A percentile compares a stretch with the other conserved stretches of the same genome.
These are phyloP conservation scores for Chironomus riparius DNA, from an alignment of 2,888 invertebrate genomes.

Conservation along the genomic window DNA sequence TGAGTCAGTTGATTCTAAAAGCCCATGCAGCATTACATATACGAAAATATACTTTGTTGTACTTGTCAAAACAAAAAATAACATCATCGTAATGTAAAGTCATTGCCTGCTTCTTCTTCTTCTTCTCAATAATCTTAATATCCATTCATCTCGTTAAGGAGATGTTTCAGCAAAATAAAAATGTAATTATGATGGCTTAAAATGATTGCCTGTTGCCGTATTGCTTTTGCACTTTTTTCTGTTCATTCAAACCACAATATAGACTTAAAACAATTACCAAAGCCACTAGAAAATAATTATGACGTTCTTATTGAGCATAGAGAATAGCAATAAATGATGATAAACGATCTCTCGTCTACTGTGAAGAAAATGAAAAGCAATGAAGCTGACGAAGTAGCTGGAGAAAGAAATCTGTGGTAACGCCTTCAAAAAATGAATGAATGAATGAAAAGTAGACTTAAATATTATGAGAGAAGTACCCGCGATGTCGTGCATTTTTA, in stretches of 20 bases:
- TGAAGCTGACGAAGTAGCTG: constrained; percentile 25
- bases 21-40: no score
- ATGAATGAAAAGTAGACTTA: no score
- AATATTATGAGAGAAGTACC: no score
- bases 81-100: background rate
- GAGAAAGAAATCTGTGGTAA: background rate
- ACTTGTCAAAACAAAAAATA: no score
- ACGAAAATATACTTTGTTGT: no score
- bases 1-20: no score
- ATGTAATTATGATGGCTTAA: background rate
- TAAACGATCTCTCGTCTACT: constrained; percentile 7
- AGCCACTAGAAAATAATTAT: constrained; percentile 25
- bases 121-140: no score
- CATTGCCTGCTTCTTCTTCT: background rate
- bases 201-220: background rate
- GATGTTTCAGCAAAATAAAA: background rate
- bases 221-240: background rate
- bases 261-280: constrained; percentile 20
- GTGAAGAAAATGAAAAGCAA: no score
- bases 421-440: background rate
- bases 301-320: constrained; percentile 20
- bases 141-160: background rate
- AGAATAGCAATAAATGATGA: constrained; percentile 26
- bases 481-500: no score
- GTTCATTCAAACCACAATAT: background rate